Percentiles rank a stretch among this genome's conserved stretches.
Evolutionary conservation across 2,113 vertebrate genomes (phyloP).

Genomic region (Pica pica): DNA sequence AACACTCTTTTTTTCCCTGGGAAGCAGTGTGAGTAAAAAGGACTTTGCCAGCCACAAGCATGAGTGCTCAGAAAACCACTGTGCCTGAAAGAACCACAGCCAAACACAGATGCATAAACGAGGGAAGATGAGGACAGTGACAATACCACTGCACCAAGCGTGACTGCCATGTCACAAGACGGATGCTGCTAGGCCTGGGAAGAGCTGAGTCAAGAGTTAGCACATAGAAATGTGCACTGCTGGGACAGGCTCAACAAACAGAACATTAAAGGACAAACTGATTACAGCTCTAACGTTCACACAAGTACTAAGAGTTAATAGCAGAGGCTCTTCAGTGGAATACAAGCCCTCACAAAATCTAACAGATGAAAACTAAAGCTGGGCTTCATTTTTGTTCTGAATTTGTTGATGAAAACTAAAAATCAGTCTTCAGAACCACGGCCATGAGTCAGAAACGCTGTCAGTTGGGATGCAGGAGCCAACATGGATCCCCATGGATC

Average conservation of each 20-base stretch:
- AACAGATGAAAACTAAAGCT: neutral
- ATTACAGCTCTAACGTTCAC: neutral
- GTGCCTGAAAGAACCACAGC: neutral
- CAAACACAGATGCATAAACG: neutral
- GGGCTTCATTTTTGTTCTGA: neutral
- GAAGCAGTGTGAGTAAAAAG: neutral
- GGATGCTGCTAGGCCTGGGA: neutral
- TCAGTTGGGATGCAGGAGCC: neutral
- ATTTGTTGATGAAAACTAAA: neutral
- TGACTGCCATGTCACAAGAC: neutral
- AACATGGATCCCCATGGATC: rapidly evolving
- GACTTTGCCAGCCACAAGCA: neutral
- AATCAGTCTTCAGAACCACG: neutral
- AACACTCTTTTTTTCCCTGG: neutral
- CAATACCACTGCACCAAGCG: neutral
- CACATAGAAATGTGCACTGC: rapidly evolving
- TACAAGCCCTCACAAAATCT: neutral
- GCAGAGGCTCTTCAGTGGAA: neutral
- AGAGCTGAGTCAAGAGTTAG: neutral
- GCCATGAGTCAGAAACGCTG: neutral
- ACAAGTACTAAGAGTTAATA: neutral
- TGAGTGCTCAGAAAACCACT: neutral
- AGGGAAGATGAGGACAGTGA: neutral
- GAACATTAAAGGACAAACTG: neutral
- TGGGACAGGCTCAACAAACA: neutral